A percentile compares a stretch with the other conserved stretches of the same genome.
phyloP scores from a whole-genome alignment of 2,113 vertebrate species.

The Ibidorhyncha struthersii region DNA sequence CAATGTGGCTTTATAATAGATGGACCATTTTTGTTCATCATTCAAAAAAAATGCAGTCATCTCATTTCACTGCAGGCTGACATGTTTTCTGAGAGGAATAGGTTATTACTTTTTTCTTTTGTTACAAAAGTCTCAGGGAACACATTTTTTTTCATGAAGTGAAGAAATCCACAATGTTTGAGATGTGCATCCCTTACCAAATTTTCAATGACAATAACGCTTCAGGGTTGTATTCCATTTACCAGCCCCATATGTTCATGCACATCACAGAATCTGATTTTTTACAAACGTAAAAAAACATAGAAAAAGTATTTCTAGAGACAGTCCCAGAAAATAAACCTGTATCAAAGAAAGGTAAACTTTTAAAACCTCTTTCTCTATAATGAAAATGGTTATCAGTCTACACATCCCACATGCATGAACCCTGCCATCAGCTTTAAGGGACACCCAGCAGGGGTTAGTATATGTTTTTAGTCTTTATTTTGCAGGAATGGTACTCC shows the following conservation, averaged over 20 bases:
- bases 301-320: background rate
- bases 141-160: background rate
- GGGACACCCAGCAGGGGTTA: background rate
- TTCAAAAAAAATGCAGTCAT: constrained; percentile 19
- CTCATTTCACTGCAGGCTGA: background rate
- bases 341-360: background rate
- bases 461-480: background rate
- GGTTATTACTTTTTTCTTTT: background rate
- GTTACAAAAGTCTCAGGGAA: background rate
- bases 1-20: background rate
- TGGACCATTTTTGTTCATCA: background rate
- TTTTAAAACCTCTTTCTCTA: background rate
- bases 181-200: background rate
- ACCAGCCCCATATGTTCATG: background rate
- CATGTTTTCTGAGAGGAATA: background rate
- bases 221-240: background rate
- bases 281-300: background rate
- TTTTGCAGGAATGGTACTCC: background rate
- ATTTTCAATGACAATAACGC: background rate
- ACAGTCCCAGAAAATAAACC: background rate
- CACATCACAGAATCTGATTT: background rate
- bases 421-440: background rate
- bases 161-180: constrained; percentile 17
- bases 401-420: background rate
- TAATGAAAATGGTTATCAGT: background rate